phyloP scores from a whole-genome alignment of 2,113 vertebrate genomes.

The Epinephelus fuscoguttatus region DNA sequence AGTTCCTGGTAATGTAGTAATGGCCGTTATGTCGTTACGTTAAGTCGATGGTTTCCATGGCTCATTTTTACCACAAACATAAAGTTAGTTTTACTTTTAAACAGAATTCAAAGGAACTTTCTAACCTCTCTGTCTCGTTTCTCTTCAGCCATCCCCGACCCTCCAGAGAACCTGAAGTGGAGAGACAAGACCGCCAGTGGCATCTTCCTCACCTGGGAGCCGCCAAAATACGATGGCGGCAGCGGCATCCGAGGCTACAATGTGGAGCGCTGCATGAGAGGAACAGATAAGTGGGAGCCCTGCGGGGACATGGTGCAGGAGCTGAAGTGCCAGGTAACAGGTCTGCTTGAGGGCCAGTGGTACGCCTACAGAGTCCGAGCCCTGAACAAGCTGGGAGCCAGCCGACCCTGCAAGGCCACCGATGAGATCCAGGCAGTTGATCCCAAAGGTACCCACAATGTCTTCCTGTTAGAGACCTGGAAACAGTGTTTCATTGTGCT shows the following conservation, averaged over 20 bases:
- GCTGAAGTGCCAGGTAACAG: conserved; percentile 92
- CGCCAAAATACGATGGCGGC: conserved; percentile 95
- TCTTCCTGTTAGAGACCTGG: no score
- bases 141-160: conserved; percentile 92
- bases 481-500: no score
- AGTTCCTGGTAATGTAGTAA: no score
- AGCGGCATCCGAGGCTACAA: conserved; percentile 94
- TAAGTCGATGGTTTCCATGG: no score
- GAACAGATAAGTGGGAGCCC: conserved; percentile 94
- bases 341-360: conserved; percentile 95
- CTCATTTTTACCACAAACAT: no score
- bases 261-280: conserved; percentile 95
- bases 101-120: not conserved
- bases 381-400: conserved; percentile 92
- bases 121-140: not conserved
- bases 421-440: conserved; percentile 97
- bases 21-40: no score
- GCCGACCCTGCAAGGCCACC: conserved; percentile 93
- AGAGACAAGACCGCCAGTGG: conserved; percentile 94
- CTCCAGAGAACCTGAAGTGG: conserved; percentile 98
- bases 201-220: conserved; percentile 98
- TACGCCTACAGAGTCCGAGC: conserved; percentile 96
- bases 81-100: no score
- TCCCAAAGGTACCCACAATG: conserved; percentile 88
- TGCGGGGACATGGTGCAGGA: conserved; percentile 93